Base-by-base conservation (phyloP, 2,888 invertebrate genomes). In the Nymphalis urticae region DNA sequence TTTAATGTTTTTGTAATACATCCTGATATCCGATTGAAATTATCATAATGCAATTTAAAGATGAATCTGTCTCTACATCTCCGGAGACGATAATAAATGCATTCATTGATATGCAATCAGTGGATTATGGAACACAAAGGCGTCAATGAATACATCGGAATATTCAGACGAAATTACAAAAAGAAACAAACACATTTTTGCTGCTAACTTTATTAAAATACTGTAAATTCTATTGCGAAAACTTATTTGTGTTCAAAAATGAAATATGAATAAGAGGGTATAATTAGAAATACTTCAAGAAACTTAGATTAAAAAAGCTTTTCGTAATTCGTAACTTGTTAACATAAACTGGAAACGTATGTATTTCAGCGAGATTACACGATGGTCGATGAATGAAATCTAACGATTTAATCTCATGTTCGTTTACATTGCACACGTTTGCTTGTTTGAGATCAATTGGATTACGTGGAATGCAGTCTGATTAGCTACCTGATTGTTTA, bases 401-500 rank as follows among this genome's bases (percentile, higher is more conserved):
- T 64, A 27, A 62, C 36, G 63, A 69, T 69, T 51, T 64, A 64
- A 64, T 58, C 64, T 62, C 42, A 42, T 56, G 59, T 63, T 48
- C 62, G 64, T 68, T 65, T 63, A 70, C 67, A 67, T 67, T 24
- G 56, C 61, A 62, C 60, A 21, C 50, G 59, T 64, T 42, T 19
- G 36, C 36, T n/a, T 19, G 42, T 42, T 58, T 19, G 64, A 48
- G 32, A 62, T 63, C 50, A 60, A 61, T 68, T 61, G 65, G 50
- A 68, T 68, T 68, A 72, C 50, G 48, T 56, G 70, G 62, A 63
- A 56, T 68, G 42, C 47, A 63, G 60, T 65, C 48, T 62, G 67
- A 72, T 72, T 72, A 64, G 59, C 62, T 59, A 59, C 48, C 47
- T n/a, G 62, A 47, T 65, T 70, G 70, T 63, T 70, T 72, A 63